phyloP scores from a whole-genome alignment of 2,113 vertebrate species.

The Eptesicus fuscus region DNA sequence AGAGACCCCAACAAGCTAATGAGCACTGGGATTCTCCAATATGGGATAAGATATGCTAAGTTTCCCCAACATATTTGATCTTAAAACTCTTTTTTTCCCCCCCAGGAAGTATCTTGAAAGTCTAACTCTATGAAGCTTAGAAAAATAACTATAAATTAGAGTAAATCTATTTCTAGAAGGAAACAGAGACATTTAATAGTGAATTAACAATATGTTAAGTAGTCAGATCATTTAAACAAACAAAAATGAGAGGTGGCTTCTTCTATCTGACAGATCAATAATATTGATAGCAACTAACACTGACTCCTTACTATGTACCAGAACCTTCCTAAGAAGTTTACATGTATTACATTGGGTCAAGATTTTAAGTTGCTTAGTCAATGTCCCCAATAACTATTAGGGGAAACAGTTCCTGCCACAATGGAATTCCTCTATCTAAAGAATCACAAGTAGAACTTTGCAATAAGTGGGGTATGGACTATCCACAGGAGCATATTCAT shows the following conservation, averaged over 20 bases:
- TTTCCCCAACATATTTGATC: conserved; percentile 21
- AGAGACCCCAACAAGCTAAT: not conserved
- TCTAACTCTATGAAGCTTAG: not conserved
- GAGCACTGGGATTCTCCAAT: not conserved
- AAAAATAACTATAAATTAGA: conserved; percentile 23
- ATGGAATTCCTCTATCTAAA: not conserved
- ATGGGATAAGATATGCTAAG: not conserved
- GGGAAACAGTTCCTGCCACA: not conserved
- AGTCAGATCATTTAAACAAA: not conserved
- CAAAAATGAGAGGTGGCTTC: not conserved
- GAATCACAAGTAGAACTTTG: not conserved
- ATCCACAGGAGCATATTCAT: not conserved
- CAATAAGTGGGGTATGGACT: not conserved
- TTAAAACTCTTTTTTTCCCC: not conserved
- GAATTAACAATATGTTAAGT: conserved; percentile 4
- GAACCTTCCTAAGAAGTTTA: not conserved
- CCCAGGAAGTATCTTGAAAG: conserved; percentile 12
- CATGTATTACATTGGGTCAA: not conserved
- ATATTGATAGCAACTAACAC: not conserved
- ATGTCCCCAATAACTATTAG: not conserved
- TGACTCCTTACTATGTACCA: not conserved
- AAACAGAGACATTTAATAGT: not conserved
- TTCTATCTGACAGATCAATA: not conserved
- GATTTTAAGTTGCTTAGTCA: conserved; percentile 16
- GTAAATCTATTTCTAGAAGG: not conserved